Conservation (phyloP, 2,888 invertebrate genomes). For the Drosophila sordidula region DNA sequence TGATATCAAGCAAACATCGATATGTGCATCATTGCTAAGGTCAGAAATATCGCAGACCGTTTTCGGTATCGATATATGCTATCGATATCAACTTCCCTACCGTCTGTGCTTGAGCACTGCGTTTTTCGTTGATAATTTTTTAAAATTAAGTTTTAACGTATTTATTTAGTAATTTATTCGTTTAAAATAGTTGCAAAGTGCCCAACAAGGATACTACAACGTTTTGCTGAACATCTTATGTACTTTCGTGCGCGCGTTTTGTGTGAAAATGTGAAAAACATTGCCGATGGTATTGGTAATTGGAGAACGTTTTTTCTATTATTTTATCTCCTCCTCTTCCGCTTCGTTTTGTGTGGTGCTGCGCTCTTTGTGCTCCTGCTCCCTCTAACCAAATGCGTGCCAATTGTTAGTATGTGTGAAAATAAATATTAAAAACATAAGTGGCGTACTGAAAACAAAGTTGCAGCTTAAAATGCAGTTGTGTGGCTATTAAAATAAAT, state of each 20-base stretch:
- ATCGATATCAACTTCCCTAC: conserved; percentile 60
- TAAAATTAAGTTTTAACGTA: conserved; percentile 74
- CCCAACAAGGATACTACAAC: conserved; percentile 37
- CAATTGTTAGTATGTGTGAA: conserved; percentile 47
- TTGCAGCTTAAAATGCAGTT: conserved; percentile 17
- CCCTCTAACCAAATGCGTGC: conserved; percentile 41
- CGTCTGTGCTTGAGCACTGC: conserved; percentile 71
- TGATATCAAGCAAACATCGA: conserved; percentile 31
- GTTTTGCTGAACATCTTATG: conserved; percentile 40
- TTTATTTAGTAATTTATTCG: conserved; percentile 77
- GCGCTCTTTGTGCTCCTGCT: conserved; percentile 67
- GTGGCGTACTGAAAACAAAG: conserved; percentile 12
- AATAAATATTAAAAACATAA: conserved; percentile 18
- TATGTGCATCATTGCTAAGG: not conserved
- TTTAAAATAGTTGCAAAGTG: conserved; percentile 68
- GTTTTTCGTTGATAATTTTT: conserved; percentile 83
- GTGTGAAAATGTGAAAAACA: conserved; percentile 72
- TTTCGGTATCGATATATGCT: conserved; percentile 22
- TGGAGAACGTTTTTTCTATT: conserved; percentile 82
- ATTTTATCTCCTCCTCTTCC: conserved; percentile 81
- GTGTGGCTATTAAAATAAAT: conserved; percentile 22
- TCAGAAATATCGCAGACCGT: conserved; percentile 15
- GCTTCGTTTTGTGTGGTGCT: conserved; percentile 73
- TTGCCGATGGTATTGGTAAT: conserved; percentile 81
- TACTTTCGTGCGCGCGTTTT: conserved; percentile 50